A percentile compares a stretch with the other conserved stretches of the same genome.
Conservation (phyloP, 2,888 invertebrate species). For the Drosophila histrio region DNA sequence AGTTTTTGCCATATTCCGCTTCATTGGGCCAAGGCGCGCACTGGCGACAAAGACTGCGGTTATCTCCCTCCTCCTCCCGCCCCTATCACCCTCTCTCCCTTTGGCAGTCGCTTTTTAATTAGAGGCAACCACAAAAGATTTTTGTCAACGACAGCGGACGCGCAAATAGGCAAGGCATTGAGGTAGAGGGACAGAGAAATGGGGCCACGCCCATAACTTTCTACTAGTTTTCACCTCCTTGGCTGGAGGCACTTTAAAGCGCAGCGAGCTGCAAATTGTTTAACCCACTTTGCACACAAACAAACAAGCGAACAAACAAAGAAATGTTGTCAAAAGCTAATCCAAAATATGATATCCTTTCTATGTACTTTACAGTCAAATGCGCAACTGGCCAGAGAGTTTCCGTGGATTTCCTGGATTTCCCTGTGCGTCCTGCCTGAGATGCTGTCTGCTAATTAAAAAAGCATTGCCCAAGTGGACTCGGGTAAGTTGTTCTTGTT, state of each 20-base stretch:
- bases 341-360: slow-evolving; percentile 57
- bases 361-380: slow-evolving; percentile 52
- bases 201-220: slow-evolving; percentile 23
- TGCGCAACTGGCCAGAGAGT: slow-evolving; percentile 42
- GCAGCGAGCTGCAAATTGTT: slow-evolving; percentile 45
- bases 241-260: slow-evolving; percentile 38
- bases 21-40: slow-evolving; percentile 60
- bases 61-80: neutral
- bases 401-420: neutral
- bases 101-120: slow-evolving; percentile 63
- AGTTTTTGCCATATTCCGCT: slow-evolving; percentile 57
- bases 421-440: neutral
- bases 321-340: slow-evolving; percentile 52
- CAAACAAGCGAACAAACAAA: slow-evolving; percentile 5
- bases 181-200: neutral
- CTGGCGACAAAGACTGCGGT: slow-evolving; percentile 36
- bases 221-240: slow-evolving; percentile 10
- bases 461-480: slow-evolving; percentile 39
- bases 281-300: slow-evolving; percentile 53
- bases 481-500: slow-evolving; percentile 43
- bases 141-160: slow-evolving; percentile 49
- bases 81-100: neutral
- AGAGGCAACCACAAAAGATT: slow-evolving; percentile 78
- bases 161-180: neutral
- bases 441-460: slow-evolving; percentile 54